Percentiles rank a stretch among this genome's conserved stretches.
phyloP scores from a whole-genome alignment of 2,888 invertebrate genomes.

The Sarcophaga variegata region DNA sequence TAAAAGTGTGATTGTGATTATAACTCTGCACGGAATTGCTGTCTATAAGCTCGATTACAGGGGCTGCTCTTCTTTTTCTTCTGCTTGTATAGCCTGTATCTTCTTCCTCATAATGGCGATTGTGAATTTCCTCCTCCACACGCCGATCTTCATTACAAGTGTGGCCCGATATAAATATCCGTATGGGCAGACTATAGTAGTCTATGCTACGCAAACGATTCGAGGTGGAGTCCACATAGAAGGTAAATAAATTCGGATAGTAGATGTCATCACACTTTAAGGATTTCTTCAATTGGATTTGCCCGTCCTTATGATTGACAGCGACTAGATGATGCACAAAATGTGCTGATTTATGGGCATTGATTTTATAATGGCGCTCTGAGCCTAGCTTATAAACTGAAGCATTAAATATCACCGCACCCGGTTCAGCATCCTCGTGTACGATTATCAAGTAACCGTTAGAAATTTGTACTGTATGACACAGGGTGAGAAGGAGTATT shows the following conservation, averaged over 20 bases:
- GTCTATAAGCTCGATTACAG: constrained; percentile 35
- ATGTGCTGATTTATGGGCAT: constrained; percentile 90
- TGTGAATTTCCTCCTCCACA: constrained; percentile 83
- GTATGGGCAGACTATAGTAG: constrained; percentile 90
- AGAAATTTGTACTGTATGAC: constrained; percentile 72
- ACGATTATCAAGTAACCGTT: constrained; percentile 84
- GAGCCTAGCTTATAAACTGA: constrained; percentile 91
- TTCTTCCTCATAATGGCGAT: constrained; percentile 83
- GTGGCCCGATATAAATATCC: constrained; percentile 88
- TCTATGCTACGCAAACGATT: constrained; percentile 90
- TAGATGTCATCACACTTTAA: constrained; percentile 91
- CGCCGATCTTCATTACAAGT: constrained; percentile 86
- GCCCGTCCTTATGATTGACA: constrained; percentile 89
- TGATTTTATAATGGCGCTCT: constrained; percentile 89
- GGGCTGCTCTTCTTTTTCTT: constrained; percentile 77
- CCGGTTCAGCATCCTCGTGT: constrained; percentile 85
- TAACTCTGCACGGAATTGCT: constrained; percentile 72
- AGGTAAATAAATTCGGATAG: constrained; percentile 92
- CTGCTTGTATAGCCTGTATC: constrained; percentile 84
- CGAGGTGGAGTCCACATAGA: constrained; percentile 93
- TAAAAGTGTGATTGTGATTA: constrained; percentile 77
- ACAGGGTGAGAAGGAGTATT: constrained; percentile 56
- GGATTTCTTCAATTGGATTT: constrained; percentile 87
- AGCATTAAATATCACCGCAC: constrained; percentile 88
- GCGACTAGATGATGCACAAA: constrained; percentile 90